These are phyloP conservation scores for Phalacrocorax carbo DNA, from an alignment of 2,113 vertebrate species.

Conservation along the genomic window DNA sequence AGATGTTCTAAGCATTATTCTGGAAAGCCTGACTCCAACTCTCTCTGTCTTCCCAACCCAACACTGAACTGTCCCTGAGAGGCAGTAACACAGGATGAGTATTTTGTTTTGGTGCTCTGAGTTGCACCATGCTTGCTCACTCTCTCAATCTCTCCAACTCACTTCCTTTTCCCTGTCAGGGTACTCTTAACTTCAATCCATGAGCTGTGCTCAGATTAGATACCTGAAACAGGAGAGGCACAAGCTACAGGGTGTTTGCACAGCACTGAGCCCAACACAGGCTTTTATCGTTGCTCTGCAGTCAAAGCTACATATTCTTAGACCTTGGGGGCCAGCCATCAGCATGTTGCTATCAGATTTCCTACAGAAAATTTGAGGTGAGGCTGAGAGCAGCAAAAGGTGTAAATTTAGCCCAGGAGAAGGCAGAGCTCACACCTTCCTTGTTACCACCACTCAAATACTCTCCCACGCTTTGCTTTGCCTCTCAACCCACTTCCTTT, in stretches of 20 bases:
- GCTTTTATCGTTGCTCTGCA: neutral
- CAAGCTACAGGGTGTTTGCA: neutral
- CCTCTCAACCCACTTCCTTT: neutral
- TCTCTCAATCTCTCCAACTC: neutral
- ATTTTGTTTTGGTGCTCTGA: neutral
- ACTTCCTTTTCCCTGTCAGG: neutral
- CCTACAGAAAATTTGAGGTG: neutral
- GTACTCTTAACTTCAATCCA: neutral
- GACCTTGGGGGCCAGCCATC: neutral
- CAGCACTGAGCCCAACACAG: neutral
- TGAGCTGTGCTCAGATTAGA: neutral
- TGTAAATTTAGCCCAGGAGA: neutral
- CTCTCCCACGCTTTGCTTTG: neutral
- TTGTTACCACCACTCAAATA: neutral
- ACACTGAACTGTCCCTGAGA: neutral
- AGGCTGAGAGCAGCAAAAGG: neutral
- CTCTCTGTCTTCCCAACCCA: neutral
- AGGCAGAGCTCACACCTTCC: neutral
- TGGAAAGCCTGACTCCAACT: neutral
- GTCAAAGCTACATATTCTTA: neutral
- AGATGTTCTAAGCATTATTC: neutral
- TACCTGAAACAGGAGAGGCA: neutral
- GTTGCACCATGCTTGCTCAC: rapidly evolving
- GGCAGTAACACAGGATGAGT: neutral
- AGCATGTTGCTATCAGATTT: neutral